These are phyloP conservation scores for Melitaea athalia DNA, from an alignment of 2,888 invertebrate genomes.

Conservation along the genomic window DNA sequence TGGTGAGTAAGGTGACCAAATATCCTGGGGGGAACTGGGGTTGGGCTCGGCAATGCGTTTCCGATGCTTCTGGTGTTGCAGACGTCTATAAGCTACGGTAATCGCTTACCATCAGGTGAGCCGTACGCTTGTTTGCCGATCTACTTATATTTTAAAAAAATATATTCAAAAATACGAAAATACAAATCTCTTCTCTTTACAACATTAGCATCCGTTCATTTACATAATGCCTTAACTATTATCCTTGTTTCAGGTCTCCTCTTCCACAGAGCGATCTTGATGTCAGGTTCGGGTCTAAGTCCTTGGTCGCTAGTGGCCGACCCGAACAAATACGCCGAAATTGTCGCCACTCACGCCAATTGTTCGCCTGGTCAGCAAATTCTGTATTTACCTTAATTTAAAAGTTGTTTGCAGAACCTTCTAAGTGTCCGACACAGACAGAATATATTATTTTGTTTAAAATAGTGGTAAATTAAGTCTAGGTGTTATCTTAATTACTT, in stretches of 20 bases:
- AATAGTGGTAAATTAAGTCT: too few species aligned
- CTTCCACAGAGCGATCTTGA: conserved; percentile 93
- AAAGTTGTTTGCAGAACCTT: neutral
- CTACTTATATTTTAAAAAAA: too few species aligned
- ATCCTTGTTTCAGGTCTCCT: conserved; percentile 87
- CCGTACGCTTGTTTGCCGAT: too few species aligned
- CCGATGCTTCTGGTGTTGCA: too few species aligned
- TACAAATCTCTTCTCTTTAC: neutral
- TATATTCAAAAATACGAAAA: too few species aligned
- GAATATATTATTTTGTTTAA: too few species aligned
- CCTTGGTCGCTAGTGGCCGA: conserved; percentile 93
- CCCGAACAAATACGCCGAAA: conserved; percentile 90
- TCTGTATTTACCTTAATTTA: neutral
- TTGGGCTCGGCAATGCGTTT: too few species aligned
- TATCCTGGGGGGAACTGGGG: too few species aligned
- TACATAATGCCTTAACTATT: conserved; percentile 1
- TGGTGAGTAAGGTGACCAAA: too few species aligned
- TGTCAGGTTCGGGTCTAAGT: conserved; percentile 95
- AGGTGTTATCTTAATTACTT: too few species aligned
- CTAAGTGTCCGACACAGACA: neutral
- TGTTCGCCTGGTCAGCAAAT: conserved; percentile 85
- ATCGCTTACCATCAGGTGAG: too few species aligned
- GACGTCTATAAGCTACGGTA: too few species aligned
- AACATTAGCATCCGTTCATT: neutral
- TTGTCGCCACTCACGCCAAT: conserved; percentile 92